These are phyloP conservation scores for Melanargia galathea DNA, from an alignment of 2,888 invertebrate genomes.

Conservation along the genomic window DNA sequence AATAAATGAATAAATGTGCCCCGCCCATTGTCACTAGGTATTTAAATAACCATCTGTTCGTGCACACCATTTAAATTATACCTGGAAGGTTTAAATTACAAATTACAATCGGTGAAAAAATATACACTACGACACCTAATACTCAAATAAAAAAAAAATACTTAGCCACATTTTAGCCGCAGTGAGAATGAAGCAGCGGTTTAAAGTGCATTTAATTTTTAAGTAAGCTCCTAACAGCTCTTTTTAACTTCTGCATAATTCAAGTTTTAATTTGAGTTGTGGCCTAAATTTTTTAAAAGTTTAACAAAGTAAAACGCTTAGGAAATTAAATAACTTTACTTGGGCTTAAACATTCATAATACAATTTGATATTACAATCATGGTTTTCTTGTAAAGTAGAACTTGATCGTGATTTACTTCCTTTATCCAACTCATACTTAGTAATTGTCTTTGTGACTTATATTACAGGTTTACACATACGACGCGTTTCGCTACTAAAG, in stretches of 20 bases:
- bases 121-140: too few species aligned
- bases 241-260: conserved; percentile 20
- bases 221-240: conserved; percentile 22
- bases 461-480: too few species aligned
- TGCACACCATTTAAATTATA: too few species aligned
- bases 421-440: too few species aligned
- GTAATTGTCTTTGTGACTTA: too few species aligned
- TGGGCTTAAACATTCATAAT: not conserved
- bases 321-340: not conserved
- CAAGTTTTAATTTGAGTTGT: conserved; percentile 20
- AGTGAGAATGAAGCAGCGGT: conserved; percentile 4
- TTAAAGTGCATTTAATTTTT: conserved; percentile 22
- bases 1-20: too few species aligned
- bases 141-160: not conserved
- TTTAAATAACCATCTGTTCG: too few species aligned
- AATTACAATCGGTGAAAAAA: too few species aligned
- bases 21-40: too few species aligned
- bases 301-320: conserved; percentile 15
- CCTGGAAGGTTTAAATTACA: too few species aligned
- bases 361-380: not conserved
- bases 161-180: conserved; percentile 7
- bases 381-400: not conserved
- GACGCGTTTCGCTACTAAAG: too few species aligned
- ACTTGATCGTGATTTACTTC: too few species aligned
- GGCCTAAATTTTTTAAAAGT: conserved; percentile 15